Evolutionary conservation across 1,140 invertebrate species (phyloP).

Genomic region (Anoplophora glabripennis): DNA sequence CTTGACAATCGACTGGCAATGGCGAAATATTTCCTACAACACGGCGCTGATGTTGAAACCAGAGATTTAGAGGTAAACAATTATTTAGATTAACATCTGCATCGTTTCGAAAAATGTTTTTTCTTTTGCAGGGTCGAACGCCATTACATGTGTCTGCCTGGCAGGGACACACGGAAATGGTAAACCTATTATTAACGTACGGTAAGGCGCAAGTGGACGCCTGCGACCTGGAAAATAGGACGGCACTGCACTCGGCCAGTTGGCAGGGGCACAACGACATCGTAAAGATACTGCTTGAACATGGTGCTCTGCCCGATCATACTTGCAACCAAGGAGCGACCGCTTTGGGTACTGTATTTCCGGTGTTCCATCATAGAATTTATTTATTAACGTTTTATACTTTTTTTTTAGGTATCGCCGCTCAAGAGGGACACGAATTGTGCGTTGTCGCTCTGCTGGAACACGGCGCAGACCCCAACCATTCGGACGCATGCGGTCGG

Average conservation of each 20-base stretch:
- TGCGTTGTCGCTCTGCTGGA: slow-evolving; percentile 83
- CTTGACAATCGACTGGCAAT: slow-evolving; percentile 86
- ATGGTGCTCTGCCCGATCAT: slow-evolving; percentile 79
- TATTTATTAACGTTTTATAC: not conserved
- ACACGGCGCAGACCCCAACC: slow-evolving; percentile 87
- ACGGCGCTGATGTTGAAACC: slow-evolving; percentile 80
- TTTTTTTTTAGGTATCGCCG: slow-evolving; percentile 64
- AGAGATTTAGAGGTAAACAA: slow-evolving; percentile 78
- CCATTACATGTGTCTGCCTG: slow-evolving; percentile 90
- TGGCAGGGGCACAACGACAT: slow-evolving; percentile 90
- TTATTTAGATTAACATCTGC: too few species aligned
- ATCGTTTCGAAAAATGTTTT: too few species aligned
- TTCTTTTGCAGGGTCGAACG: slow-evolving; percentile 68
- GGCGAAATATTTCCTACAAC: slow-evolving; percentile 76
- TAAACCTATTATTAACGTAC: slow-evolving; percentile 72
- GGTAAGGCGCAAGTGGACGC: slow-evolving; percentile 82
- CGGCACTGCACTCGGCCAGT: slow-evolving; percentile 89
- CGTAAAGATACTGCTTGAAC: slow-evolving; percentile 75
- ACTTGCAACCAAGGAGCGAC: slow-evolving; percentile 93
- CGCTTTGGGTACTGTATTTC: slow-evolving; percentile 62
- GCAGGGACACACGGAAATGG: slow-evolving; percentile 93
- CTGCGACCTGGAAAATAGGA: slow-evolving; percentile 84
- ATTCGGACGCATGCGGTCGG: slow-evolving; percentile 86
- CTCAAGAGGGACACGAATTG: slow-evolving; percentile 87
- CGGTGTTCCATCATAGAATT: not conserved